Conservation (phyloP, 2,888 invertebrate species). For the Electrophaes corylata region DNA sequence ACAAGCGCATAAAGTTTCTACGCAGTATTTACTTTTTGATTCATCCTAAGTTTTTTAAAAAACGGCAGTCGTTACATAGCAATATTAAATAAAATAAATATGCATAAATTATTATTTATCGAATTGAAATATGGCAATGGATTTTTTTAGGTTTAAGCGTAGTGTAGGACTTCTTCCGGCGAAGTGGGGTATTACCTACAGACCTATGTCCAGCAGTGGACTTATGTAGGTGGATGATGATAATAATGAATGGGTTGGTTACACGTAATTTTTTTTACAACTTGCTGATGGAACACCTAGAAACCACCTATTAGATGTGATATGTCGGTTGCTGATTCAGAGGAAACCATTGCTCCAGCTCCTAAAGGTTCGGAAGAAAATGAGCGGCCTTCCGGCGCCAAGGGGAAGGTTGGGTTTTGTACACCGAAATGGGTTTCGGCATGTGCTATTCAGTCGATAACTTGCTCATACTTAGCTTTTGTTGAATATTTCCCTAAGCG, state of each 20-base stretch:
- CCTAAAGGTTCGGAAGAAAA: conserved; percentile 18
- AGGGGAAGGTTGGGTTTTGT: conserved; percentile 9
- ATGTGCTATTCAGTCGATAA: conserved; percentile 37
- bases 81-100: too few species aligned
- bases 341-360: not conserved
- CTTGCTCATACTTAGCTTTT: conserved; percentile 34
- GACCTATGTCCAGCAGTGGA: too few species aligned
- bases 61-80: not conserved
- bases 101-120: too few species aligned
- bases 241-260: too few species aligned
- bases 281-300: too few species aligned
- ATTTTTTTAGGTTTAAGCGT: too few species aligned
- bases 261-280: too few species aligned
- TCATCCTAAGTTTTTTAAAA: not conserved
- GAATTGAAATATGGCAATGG: too few species aligned
- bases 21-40: conserved; percentile 10
- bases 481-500: conserved; percentile 41
- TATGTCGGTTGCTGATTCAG: not conserved
- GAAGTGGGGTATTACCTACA: too few species aligned
- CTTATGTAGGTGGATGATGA: too few species aligned
- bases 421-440: conserved; percentile 26
- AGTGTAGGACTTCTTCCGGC: too few species aligned
- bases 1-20: conserved; percentile 10
- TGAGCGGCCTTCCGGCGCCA: conserved; percentile 27
- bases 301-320: too few species aligned